Evolutionary conservation across 2,888 invertebrate genomes (phyloP).

Genomic region (Nephrotoma guestfalica): DNA sequence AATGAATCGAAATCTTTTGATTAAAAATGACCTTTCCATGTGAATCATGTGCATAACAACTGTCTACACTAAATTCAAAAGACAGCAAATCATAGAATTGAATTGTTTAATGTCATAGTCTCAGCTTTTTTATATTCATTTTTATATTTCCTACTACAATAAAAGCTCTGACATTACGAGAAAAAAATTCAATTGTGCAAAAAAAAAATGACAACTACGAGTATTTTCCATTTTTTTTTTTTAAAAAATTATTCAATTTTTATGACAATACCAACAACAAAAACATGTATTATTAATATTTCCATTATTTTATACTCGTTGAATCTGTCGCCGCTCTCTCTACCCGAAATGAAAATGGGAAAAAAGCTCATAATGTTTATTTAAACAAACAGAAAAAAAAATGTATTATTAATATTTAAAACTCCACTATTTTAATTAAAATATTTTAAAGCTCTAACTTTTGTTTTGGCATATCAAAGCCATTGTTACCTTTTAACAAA

Average conservation of each 20-base stretch:
- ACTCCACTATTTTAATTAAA: background rate
- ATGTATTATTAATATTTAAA: background rate
- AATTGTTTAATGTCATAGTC: background rate
- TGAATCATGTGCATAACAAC: background rate
- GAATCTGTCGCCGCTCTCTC: background rate
- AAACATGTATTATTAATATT: background rate
- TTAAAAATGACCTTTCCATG: background rate
- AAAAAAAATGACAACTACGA: slow-evolving; percentile 9
- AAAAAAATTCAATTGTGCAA: slow-evolving; percentile 1
- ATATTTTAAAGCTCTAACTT: background rate
- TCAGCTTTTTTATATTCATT: background rate
- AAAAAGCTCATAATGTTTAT: background rate
- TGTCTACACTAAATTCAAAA: background rate
- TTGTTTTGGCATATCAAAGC: background rate
- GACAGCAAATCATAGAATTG: background rate
- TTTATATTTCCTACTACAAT: slow-evolving; percentile 7
- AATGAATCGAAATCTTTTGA: background rate
- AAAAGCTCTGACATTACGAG: slow-evolving; percentile 1
- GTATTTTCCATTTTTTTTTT: slow-evolving; percentile 9
- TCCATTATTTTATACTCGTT: background rate
- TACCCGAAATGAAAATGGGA: background rate
- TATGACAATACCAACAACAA: slow-evolving; percentile 7
- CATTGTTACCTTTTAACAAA: background rate
- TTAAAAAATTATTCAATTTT: background rate
- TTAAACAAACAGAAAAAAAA: background rate